Evolutionary conservation across 2,113 vertebrate species (phyloP).

Genomic region (Coturnix japonica): DNA sequence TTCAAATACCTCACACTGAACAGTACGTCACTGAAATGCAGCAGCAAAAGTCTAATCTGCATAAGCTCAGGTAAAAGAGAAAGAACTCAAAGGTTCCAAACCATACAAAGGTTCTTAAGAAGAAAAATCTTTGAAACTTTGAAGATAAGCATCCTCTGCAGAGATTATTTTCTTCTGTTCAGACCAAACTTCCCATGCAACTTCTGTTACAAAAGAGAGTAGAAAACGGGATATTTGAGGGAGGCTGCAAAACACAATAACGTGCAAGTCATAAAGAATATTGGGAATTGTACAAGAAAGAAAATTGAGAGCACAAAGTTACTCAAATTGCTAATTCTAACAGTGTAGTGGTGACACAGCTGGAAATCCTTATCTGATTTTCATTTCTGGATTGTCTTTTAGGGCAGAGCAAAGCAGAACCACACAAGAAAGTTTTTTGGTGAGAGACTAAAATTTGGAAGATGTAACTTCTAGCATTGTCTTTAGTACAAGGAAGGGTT

Average conservation of each 20-base stretch:
- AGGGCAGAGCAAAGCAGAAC: neutral
- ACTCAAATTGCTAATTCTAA: neutral
- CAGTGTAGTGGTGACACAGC: too few relatives aligned
- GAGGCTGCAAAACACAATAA: neutral
- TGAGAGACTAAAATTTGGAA: neutral
- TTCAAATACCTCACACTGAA: neutral
- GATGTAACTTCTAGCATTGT: neutral
- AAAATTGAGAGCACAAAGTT: neutral
- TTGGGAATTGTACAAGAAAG: neutral
- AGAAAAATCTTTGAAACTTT: neutral
- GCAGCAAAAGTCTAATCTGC: neutral
- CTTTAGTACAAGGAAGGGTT: neutral
- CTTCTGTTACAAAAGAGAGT: neutral
- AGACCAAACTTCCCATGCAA: accelerated
- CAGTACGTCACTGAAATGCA: neutral
- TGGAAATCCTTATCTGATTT: neutral
- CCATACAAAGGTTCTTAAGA: neutral
- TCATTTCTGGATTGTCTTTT: neutral
- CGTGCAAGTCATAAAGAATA: neutral
- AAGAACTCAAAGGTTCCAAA: neutral
- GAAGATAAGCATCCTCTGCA: neutral
- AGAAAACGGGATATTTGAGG: neutral
- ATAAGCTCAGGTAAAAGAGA: neutral
- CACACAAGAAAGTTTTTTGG: neutral
- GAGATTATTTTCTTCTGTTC: neutral